Evolutionary conservation across 2,888 invertebrate genomes (phyloP), one percentile per base, ranked within the genome.

Genomic region (Drosophila nigritarsus): DNA sequence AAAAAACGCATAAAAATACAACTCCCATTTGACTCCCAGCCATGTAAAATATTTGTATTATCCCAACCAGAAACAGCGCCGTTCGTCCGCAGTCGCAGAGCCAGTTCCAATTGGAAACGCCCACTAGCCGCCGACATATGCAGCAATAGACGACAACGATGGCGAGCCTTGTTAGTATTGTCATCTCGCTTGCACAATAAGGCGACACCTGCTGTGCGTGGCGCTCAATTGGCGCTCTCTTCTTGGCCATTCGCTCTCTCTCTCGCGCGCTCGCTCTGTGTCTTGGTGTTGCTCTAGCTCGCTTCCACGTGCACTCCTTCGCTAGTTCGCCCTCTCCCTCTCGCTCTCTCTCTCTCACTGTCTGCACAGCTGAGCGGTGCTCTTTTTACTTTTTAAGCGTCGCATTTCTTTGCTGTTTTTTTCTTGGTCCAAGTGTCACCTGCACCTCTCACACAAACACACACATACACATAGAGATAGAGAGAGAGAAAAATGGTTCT

Each of bases 71-170:
- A 78, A 65, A 67, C 67, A 65, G 65, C 70, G 51, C 18, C 67
- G 61, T 34, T 50, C 36, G 64, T 20, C 34, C 64, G 64, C 73
- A 64, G 78, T 59, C 58, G 78, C 78, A 72, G 80, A 53, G 75
- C 15, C 60, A 78, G 34, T 75, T 90, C 84, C 89, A 84, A 89
- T 89, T 87, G 88, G 88, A 81, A 84, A 90, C 88, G 88, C 88
- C 88, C 90, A 79, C 78, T 29, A 75, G 42, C 60, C 30, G 65
- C 65, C 42, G 63, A 60, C 82, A 72, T 48, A 55, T 48, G 62
- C 40, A 51, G 59, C 50, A 62, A 66, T 54, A 62, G 65, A 68
- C 59, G 69, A 65, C 65, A 76, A 62, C 78, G 64, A 82, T 75
- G 73, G 73, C 67, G 71, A 76, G 61, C 3, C 61, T 8, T 38